phyloP scores from a whole-genome alignment of 1,140 invertebrate genomes.

The Drosophila bocqueti region DNA sequence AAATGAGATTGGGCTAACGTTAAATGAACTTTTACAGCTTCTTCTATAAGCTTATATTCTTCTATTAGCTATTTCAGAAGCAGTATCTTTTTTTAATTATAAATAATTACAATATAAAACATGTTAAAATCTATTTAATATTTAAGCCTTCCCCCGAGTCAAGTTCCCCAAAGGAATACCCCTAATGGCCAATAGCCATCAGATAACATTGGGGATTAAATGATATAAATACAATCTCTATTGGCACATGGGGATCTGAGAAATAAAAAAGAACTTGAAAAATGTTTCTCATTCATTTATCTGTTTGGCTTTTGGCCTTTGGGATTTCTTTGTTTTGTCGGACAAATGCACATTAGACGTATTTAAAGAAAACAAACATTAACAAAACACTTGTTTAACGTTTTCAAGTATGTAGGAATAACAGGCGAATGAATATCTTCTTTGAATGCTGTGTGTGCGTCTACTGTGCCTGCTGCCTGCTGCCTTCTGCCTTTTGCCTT shows the following conservation, averaged over 20 bases:
- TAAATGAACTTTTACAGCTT: too few species aligned
- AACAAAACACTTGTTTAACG: constrained; percentile 81
- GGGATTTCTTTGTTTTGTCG: constrained; percentile 25
- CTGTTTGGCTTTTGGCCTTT: constrained; percentile 39
- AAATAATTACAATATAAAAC: not conserved
- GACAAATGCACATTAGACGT: constrained; percentile 70
- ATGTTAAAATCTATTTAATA: not conserved
- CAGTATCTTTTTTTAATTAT: not conserved
- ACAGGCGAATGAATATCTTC: constrained; percentile 27
- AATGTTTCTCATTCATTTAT: constrained; percentile 45
- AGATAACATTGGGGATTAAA: constrained; percentile 25
- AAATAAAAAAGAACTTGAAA: constrained; percentile 61
- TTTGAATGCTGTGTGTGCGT: constrained; percentile 28
- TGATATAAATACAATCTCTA: constrained; percentile 22
- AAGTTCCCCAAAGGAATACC: constrained; percentile 2
- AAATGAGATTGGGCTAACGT: too few species aligned
- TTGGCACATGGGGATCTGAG: constrained; percentile 30
- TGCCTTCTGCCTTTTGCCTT: constrained; percentile 16
- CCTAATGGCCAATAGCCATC: constrained; percentile 12
- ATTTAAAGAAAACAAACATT: constrained; percentile 78
- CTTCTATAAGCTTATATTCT: too few species aligned
- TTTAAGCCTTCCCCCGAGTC: not conserved
- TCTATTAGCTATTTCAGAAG: not conserved
- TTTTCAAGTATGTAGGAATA: constrained; percentile 78
- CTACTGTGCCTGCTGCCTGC: constrained; percentile 20